Base-by-base conservation (phyloP, 1,140 invertebrate species). In the Trachelipus rathkii region DNA sequence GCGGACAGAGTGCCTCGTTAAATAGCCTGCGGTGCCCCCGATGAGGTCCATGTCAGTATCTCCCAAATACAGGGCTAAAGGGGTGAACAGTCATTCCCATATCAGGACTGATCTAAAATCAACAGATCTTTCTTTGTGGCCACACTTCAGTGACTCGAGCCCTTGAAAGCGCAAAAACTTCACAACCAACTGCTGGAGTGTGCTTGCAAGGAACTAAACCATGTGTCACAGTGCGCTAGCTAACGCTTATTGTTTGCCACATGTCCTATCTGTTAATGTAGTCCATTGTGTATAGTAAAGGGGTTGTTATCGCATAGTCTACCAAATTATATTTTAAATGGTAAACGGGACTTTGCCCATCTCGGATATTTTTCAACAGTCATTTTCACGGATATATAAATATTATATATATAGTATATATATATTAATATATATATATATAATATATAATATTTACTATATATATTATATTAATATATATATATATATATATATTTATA, bases 281-380 rank as follows among this genome's bases (percentile, higher is more conserved):
- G 79, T 78, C 79, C n/a, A n/a, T 81, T 81, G 79, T 81, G 79
- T 81, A 81, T 81, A 81, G 79, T 81, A 81, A 81, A n/a, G n/a
- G 79, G 77, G 77, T 81, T 81, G 79, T 80, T 80, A 80, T 81
- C 78, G 79, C 79, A 81, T 81, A 81, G 79, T 81, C 79, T 81
- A 81, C 77, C 79, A 81, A n/a, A 78, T 81, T 81, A 81, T 81
- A 60, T 60, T 15, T 50, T 50, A 81, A 77, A 78, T 81, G 79
- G 79, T 81, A 81, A 81, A 81, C 77, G 79, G 79, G 78, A 75
- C 19, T 78, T 81, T 78, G 79, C 79, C 79, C 78, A 77, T n/a
- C n/a, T n/a, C n/a, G n/a, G n/a, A n/a, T n/a, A n/a, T n/a, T n/a
- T n/a, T n/a, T n/a, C n/a, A n/a, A n/a, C n/a, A n/a, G n/a, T n/a